phyloP scores from a whole-genome alignment of 2,113 vertebrate genomes.

The Saguinus midas region DNA sequence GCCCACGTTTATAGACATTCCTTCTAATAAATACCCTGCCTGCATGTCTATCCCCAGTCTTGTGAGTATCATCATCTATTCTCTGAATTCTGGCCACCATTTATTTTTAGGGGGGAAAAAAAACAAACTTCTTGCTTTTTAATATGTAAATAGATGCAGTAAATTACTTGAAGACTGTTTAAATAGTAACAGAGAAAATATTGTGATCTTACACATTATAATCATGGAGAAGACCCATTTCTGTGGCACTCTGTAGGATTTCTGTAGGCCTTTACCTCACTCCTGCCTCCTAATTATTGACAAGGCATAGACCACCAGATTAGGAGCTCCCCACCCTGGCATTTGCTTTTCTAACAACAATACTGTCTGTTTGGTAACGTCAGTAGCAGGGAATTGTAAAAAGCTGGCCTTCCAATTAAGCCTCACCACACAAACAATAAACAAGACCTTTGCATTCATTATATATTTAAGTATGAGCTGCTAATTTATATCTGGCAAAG shows the following conservation, averaged over 20 bases:
- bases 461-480: constrained; percentile 13
- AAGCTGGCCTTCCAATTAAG: neutral
- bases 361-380: neutral
- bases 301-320: neutral
- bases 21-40: neutral
- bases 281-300: neutral
- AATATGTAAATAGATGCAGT: neutral
- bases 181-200: neutral
- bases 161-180: constrained; percentile 10
- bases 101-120: neutral
- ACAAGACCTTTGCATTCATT: constrained; percentile 10
- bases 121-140: neutral
- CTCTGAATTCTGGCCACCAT: neutral
- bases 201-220: neutral
- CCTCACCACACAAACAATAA: neutral
- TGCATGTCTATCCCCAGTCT: neutral
- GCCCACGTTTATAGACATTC: neutral
- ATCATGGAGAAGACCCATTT: neutral
- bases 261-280: neutral
- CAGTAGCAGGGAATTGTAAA: neutral
- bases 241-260: neutral
- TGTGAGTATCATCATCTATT: neutral
- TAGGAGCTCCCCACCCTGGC: neutral
- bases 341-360: neutral
- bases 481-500: fast-evolving